Evolutionary conservation across 2,113 vertebrate species (phyloP).

Genomic region (Rissa tridactyla): DNA sequence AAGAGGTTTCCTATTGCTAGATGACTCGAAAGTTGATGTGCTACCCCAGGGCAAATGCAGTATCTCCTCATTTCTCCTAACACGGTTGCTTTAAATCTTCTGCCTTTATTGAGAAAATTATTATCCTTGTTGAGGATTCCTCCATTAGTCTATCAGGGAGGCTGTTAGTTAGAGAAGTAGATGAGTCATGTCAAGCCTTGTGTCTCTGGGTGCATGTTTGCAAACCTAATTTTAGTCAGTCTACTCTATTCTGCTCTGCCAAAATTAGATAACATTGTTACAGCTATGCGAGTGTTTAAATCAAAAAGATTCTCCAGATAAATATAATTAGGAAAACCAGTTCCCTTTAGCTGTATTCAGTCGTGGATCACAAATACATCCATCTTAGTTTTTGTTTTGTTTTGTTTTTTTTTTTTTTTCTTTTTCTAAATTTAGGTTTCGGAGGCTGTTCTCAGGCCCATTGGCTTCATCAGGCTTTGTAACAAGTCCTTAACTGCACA

Average conservation of each 20-base stretch:
- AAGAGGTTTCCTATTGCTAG: slow-evolving; percentile 23
- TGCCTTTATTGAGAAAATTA: slow-evolving; percentile 39
- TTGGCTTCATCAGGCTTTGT: background rate
- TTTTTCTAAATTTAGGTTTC: background rate
- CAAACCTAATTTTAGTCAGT: slow-evolving; percentile 63
- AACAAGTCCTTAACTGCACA: background rate
- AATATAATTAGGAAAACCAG: background rate
- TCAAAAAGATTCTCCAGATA: slow-evolving; percentile 25
- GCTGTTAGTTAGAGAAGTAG: background rate
- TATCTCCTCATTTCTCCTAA: background rate
- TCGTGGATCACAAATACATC: background rate
- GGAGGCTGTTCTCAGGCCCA: background rate
- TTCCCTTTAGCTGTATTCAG: background rate
- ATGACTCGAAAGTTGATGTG: slow-evolving; percentile 19
- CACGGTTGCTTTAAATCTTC: slow-evolving; percentile 10
- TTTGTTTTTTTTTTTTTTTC: background rate
- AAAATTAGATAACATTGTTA: slow-evolving; percentile 50
- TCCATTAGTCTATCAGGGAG: slow-evolving; percentile 5
- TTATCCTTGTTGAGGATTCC: background rate
- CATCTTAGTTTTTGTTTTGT: background rate
- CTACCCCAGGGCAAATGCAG: background rate
- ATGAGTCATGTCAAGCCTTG: slow-evolving; percentile 55
- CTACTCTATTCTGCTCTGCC: slow-evolving; percentile 24
- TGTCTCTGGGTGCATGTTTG: slow-evolving; percentile 43
- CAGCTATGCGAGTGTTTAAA: background rate